Evolutionary conservation across 2,888 invertebrate genomes (phyloP), one percentile per base, ranked within the genome.

Genomic region (Urechis unicinctus): DNA sequence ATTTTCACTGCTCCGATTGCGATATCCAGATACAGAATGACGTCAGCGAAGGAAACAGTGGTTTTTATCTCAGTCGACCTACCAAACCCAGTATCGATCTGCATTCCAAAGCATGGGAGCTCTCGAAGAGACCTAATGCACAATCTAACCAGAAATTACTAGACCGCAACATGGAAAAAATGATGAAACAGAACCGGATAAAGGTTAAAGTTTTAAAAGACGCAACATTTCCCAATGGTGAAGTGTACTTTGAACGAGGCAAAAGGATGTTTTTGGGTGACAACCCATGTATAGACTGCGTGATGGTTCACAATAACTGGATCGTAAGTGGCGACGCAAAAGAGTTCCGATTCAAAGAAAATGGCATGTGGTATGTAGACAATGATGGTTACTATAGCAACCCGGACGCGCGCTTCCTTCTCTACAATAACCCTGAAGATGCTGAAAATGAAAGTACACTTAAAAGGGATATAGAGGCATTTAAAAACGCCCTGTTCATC

Each of bases 11-110:
- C 31, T n/a, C 17, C 21, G 48, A 52, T 24, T 60, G 58, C 36
- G 60, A 60, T 43, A 53, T 60, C 17, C 28, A 52, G 21, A 58
- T 60, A 28, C 51, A 50, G 45, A 56, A 50, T 41, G 58, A 60
- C 43, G 43, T 44, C 2, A 26, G n/a, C 3, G 58, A 60, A 42
- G 52, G 52, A 6, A 60, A 60, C 30, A 56, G n/a, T n/a, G n/a
- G n/a, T n/a, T n/a, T n/a, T n/a, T n/a, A n/a, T n/a, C n/a, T n/a
- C n/a, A n/a, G n/a, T n/a, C n/a, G n/a, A n/a, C n/a, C n/a, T n/a
- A n/a, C n/a, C n/a, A n/a, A n/a, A n/a, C n/a, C n/a, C n/a, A 50
- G 26, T 1, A 59, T 53, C 21, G 21, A 29, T 3, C 49, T 60
- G 17, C 60, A 60, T 28, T 26, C 28, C 29, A 30, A 41, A 2